Conservation (phyloP, 2,888 invertebrate species). For the Eilema griseolum region DNA sequence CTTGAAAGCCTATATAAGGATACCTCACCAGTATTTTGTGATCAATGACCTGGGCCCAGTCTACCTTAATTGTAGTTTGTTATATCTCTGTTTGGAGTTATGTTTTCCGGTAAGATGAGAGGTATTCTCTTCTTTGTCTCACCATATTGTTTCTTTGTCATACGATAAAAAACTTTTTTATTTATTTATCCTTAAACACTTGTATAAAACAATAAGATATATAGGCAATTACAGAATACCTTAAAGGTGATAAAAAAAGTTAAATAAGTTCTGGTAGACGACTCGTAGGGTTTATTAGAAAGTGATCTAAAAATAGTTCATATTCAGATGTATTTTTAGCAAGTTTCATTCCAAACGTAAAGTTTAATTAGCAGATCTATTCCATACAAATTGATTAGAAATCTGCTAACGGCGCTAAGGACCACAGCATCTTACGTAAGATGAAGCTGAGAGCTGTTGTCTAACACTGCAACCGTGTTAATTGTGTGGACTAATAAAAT, state of each 20-base stretch:
- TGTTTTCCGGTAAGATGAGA: conserved; percentile 10
- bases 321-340: not conserved
- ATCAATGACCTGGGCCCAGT: not conserved
- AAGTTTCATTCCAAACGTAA: not conserved
- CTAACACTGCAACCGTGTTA: conserved; percentile 12
- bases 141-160: too few species aligned
- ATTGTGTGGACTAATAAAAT: conserved; percentile 23
- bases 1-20: conserved; percentile 38
- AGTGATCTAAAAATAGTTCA: not conserved
- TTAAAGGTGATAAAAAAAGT: too few species aligned
- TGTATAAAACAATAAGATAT: too few species aligned
- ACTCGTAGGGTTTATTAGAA: not conserved
- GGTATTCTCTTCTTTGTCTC: not conserved
- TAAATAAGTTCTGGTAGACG: not conserved
- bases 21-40: conserved; percentile 9
- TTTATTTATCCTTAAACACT: too few species aligned
- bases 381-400: conserved; percentile 43
- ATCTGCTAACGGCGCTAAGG: conserved; percentile 29
- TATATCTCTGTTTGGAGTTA: not conserved
- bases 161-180: too few species aligned
- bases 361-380: conserved; percentile 6
- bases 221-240: too few species aligned
- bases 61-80: conserved; percentile 9
- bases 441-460: conserved; percentile 12
- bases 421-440: conserved; percentile 31